Evolutionary conservation across 2,113 vertebrate species (phyloP).

Genomic region (Percopsis transmontana): DNA sequence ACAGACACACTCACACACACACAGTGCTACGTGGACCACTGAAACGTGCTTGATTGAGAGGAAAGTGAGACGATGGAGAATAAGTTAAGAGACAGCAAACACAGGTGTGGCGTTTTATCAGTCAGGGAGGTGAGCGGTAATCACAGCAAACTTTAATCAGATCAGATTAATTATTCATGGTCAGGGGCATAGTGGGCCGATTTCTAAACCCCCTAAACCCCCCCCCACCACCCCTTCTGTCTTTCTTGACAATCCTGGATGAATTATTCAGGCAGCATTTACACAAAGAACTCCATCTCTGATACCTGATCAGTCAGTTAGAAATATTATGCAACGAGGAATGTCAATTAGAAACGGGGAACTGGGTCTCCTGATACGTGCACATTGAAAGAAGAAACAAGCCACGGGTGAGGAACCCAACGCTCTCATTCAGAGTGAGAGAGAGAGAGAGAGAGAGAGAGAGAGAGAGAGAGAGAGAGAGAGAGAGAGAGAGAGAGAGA

Average conservation of each 20-base stretch:
- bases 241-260: conserved; percentile 70
- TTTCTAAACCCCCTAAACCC: conserved; percentile 72
- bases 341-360: conserved; percentile 72
- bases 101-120: conserved; percentile 78
- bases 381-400: conserved; percentile 45
- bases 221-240: conserved; percentile 2
- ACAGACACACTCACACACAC: neutral
- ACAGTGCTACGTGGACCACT: conserved; percentile 20
- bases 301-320: conserved; percentile 80
- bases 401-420: conserved; percentile 23
- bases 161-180: conserved; percentile 84
- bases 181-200: conserved; percentile 75
- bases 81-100: conserved; percentile 72
- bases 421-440: conserved; percentile 3
- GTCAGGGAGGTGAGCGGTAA: conserved; percentile 76
- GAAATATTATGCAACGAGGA: conserved; percentile 79
- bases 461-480: too few species aligned
- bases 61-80: conserved; percentile 45
- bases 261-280: conserved; percentile 83
- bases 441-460: too few species aligned
- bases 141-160: conserved; percentile 85
- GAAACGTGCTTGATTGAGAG: conserved; percentile 45
- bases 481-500: neutral
- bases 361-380: conserved; percentile 53
- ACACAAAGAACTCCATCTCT: conserved; percentile 80